Base-by-base conservation (phyloP, 2,888 invertebrate species). In the Cotesia congregata region DNA sequence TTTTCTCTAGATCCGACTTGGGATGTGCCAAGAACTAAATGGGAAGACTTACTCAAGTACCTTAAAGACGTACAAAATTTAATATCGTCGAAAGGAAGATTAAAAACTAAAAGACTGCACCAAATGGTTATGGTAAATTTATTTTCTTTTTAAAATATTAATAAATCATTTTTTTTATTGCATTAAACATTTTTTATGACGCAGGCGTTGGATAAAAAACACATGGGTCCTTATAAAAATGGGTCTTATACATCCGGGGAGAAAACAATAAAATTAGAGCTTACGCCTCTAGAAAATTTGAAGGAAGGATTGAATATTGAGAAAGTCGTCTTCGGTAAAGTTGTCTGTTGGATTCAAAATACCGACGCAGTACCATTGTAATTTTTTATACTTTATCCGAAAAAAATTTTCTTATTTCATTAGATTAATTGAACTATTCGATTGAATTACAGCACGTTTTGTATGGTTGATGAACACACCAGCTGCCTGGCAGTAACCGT, bases 361-460 rank as follows among this genome's bases (percentile, higher is more conserved):
- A 94, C 94, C 71, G 94, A 94, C 83, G 91, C 92, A 65, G 94
- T 96, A 69, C 95, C 95, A 77, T 95, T 95, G 95, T 95, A 89
- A 93, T 70, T 78, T 62, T 70, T 5, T 73, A 30, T 30, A 3
- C 30, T 30, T 77, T 79, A 67, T 72, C 7, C 7, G 1, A 50
- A 50, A 30, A 30, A 30, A 30, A 30, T 30, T 3, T 30, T 2
- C 3, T 30, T 20, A 64, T 70, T 17, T 12, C n/a, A 59, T n/a
- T 6, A 39, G 30, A 20, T 65, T 17, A 62, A 68, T 72, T 61
- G 6, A 50, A 50, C 75, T 50, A 6, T 67, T 30, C 3, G 30
- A 30, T 30, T 30, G 30, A 30, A 80, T 90, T 92, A 9, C 90
- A 96, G 96, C 88, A 94, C 95, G 60, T 96, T 96, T 90, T 96